These are phyloP conservation scores for Euborellia annulipes DNA, from an alignment of 1,140 invertebrate species.

Conservation along the genomic window DNA sequence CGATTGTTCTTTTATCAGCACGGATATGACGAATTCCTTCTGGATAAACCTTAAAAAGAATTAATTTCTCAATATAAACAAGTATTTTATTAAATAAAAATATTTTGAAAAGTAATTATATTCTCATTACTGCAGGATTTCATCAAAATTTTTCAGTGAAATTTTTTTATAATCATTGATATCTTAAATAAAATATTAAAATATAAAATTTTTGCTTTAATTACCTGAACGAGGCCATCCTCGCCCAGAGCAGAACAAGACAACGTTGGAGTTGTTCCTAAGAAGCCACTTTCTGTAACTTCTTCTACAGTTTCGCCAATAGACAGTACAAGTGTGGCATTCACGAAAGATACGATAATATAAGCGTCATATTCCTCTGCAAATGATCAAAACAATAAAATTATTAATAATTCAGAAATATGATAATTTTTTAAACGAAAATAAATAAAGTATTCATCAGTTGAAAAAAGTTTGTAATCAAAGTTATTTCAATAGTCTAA, in stretches of 20 bases:
- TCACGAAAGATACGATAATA: conserved; percentile 99
- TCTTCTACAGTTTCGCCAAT: conserved; percentile 99
- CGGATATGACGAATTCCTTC: conserved; percentile 98
- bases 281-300: conserved; percentile 97
- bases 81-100: not conserved
- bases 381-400: too few species aligned
- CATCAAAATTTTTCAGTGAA: too few species aligned
- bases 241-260: conserved; percentile 94
- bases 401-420: too few species aligned
- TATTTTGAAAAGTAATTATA: not conserved
- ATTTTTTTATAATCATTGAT: not conserved
- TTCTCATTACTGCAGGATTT: too few species aligned
- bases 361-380: conserved; percentile 97
- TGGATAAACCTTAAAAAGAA: conserved; percentile 62
- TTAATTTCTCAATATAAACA: too few species aligned
- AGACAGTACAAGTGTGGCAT: conserved; percentile 95
- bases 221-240: conserved; percentile 90
- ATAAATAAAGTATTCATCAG: conserved; percentile 6
- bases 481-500: not conserved
- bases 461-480: not conserved
- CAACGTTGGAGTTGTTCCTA: conserved; percentile 94
- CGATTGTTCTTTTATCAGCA: conserved; percentile 93
- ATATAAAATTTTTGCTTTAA: conserved; percentile 8
- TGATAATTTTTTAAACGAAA: too few species aligned
- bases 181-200: not conserved